These are phyloP conservation scores for Drosophila mercatorum DNA, from an alignment of 2,888 invertebrate genomes.

Conservation along the genomic window DNA sequence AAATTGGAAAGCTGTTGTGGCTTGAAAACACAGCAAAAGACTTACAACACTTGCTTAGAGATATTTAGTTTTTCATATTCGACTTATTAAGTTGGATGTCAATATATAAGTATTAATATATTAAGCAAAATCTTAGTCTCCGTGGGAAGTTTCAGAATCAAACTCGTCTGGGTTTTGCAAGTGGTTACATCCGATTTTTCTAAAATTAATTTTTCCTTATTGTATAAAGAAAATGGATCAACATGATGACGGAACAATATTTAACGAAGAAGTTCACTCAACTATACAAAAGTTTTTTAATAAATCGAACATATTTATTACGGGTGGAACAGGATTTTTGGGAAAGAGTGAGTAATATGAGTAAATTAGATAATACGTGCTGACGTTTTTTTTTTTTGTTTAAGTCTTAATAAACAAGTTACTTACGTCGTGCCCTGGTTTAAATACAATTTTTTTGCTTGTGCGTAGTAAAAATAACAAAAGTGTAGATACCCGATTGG, in stretches of 20 bases:
- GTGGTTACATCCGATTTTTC: neutral
- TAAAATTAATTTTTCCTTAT: neutral
- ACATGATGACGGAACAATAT: neutral
- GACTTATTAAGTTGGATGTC: neutral
- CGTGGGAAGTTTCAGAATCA: neutral
- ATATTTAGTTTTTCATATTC: conserved; percentile 5
- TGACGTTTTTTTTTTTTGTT: neutral
- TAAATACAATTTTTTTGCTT: conserved; percentile 74
- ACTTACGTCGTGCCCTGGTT: conserved; percentile 15
- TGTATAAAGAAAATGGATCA: neutral
- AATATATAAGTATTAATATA: neutral
- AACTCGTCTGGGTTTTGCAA: neutral
- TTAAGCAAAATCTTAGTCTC: neutral
- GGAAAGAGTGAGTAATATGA: conserved; percentile 20
- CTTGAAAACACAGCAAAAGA: conserved; percentile 11
- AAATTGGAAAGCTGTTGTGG: neutral
- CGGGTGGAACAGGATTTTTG: conserved; percentile 85
- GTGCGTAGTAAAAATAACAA: conserved; percentile 88
- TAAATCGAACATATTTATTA: conserved; percentile 87
- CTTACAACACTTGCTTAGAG: conserved; percentile 15
- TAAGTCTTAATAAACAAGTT: conserved; percentile 25
- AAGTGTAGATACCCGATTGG: conserved; percentile 87
- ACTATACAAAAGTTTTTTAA: conserved; percentile 52
- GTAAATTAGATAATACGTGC: neutral
- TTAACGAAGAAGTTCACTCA: conserved; percentile 5